Conservation (phyloP, 2,113 vertebrate species). For the Bungarus multicinctus region DNA sequence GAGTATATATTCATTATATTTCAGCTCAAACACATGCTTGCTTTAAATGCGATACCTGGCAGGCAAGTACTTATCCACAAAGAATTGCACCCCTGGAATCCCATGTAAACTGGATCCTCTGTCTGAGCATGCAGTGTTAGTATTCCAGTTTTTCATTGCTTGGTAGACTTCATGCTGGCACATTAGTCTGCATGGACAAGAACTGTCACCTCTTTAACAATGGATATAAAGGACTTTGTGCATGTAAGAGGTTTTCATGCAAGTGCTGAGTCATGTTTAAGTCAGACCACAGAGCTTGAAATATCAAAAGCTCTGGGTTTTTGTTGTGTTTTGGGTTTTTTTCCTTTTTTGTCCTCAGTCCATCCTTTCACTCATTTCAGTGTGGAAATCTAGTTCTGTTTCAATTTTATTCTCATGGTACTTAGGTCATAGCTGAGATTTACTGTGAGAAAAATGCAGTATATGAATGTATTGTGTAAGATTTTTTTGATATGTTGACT, state of each 20-base stretch:
- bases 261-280: background rate
- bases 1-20: background rate
- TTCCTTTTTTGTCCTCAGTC: background rate
- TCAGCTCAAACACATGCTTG: background rate
- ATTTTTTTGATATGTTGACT: background rate
- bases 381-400: background rate
- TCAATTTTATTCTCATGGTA: background rate
- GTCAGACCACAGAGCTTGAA: background rate
- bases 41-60: background rate
- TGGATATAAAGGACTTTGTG: background rate
- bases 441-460: background rate
- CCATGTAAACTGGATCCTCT: background rate
- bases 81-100: background rate
- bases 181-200: background rate
- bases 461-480: background rate
- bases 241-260: background rate
- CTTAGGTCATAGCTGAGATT: background rate
- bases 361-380: background rate
- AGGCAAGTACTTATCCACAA: background rate
- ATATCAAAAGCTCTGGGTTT: background rate
- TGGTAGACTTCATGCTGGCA: background rate
- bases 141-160: background rate
- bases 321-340: background rate
- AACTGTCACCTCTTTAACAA: background rate
- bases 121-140: background rate